phyloP scores from a whole-genome alignment of 2,888 invertebrate genomes.

The Eledone cirrhosa region DNA sequence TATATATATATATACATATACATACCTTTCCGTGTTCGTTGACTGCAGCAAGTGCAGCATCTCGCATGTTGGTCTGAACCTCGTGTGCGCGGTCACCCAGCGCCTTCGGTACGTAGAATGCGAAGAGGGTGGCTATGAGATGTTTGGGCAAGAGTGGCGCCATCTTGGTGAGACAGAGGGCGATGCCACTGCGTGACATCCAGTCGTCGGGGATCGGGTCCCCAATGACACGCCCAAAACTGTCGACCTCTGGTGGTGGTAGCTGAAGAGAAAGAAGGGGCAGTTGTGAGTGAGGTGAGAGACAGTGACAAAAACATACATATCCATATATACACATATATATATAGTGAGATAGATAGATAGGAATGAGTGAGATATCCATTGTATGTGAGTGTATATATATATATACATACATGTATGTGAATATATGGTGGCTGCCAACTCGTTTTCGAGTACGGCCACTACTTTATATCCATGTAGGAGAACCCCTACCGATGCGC shows the following conservation, averaged over 20 bases:
- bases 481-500: no score
- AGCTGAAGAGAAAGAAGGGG: conserved; percentile 49
- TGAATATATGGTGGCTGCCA: no score
- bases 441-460: no score
- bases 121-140: conserved; percentile 72
- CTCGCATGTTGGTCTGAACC: conserved; percentile 89
- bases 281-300: not conserved
- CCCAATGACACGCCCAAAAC: conserved; percentile 85
- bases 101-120: conserved; percentile 77
- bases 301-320: not conserved
- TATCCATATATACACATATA: not conserved
- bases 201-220: conserved; percentile 88
- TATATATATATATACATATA: no score
- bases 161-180: conserved; percentile 81
- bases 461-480: no score
- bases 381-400: no score
- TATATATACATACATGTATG: no score
- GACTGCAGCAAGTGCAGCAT: conserved; percentile 90
- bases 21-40: conserved; percentile 88
- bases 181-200: conserved; percentile 89
- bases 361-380: no score
- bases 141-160: conserved; percentile 78
- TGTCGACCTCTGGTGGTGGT: conserved; percentile 75
- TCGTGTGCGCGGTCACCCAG: conserved; percentile 84
- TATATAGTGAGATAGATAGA: no score